Conservation (phyloP, 64 coral and sea anemone species). For the Stylophora pistillata region DNA sequence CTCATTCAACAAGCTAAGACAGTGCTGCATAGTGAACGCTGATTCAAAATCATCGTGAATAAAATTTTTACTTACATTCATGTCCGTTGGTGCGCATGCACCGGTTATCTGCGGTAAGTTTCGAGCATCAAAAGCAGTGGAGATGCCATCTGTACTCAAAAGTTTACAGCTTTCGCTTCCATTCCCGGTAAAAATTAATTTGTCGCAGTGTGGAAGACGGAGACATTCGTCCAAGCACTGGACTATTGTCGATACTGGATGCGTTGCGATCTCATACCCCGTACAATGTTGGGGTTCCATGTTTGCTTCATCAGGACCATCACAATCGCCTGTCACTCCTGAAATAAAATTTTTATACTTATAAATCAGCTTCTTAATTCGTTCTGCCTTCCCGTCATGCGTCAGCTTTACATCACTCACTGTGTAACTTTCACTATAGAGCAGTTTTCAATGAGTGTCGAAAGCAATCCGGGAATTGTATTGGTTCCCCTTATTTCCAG, state of each 20-base stretch:
- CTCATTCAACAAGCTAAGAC: too few species aligned
- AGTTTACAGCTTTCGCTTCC: neutral
- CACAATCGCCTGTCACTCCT: neutral
- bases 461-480: too few species aligned
- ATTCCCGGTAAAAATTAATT: neutral
- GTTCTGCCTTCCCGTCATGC: too few species aligned
- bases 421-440: too few species aligned
- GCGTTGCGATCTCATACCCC: neutral
- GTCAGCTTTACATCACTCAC: too few species aligned
- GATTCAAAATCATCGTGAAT: too few species aligned
- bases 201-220: neutral
- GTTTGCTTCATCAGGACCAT: neutral
- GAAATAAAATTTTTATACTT: neutral
- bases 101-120: neutral
- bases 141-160: neutral
- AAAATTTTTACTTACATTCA: neutral
- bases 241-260: neutral
- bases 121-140: neutral
- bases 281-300: neutral
- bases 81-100: neutral
- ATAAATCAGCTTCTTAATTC: too few species aligned
- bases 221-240: conserved; percentile 21
- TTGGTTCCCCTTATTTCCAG: too few species aligned
- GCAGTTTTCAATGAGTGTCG: too few species aligned
- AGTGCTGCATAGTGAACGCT: too few species aligned